phyloP scores from a whole-genome alignment of 2,113 vertebrate species.

The Trachemys scripta region DNA sequence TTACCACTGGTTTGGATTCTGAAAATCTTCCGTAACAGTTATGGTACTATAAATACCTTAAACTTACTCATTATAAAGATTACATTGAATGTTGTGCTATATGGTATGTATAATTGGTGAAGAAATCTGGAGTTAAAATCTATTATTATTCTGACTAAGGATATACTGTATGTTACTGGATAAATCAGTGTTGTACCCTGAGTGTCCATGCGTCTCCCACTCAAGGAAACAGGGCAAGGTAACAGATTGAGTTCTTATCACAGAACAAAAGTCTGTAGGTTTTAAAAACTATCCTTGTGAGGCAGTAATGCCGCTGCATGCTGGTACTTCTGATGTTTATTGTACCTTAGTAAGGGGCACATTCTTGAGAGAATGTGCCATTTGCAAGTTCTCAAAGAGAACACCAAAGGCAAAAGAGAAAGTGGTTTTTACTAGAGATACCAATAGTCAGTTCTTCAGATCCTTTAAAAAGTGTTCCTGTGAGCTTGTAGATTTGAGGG shows the following conservation, averaged over 20 bases:
- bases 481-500: background rate
- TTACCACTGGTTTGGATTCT: too few species aligned
- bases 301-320: background rate
- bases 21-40: too few species aligned
- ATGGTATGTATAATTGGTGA: accelerated
- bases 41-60: background rate
- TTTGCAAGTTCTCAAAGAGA: background rate
- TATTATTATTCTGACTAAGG: too few species aligned
- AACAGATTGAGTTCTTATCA: background rate
- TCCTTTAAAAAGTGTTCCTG: background rate
- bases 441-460: background rate
- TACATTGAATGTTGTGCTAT: background rate
- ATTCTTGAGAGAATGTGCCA: background rate
- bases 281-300: background rate
- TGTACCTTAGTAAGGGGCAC: background rate
- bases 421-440: background rate
- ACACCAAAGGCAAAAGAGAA: background rate
- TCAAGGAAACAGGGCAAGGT: background rate
- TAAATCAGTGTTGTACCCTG: background rate
- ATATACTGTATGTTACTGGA: background rate
- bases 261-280: background rate
- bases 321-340: background rate
- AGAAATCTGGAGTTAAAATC: constrained; percentile 5
- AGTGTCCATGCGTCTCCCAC: background rate
- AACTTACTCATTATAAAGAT: background rate